Evolutionary conservation across 30 jellyfish, hydroid and myxozoan species (phyloP).

Genomic region (Chrysaora quinquecirrha): DNA sequence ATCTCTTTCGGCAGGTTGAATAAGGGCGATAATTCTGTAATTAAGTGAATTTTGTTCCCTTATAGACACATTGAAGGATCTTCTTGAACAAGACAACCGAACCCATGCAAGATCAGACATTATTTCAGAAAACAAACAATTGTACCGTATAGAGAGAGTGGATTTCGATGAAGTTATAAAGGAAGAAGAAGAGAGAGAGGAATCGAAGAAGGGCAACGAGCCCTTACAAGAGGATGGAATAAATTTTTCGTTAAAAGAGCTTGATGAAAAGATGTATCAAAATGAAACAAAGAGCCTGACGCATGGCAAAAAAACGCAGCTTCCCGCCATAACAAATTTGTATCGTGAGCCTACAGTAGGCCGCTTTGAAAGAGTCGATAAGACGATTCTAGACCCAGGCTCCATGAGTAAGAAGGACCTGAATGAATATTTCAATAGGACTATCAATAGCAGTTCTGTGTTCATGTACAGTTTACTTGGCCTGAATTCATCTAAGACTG

Average conservation of each 20-base stretch:
- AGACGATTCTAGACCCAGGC: conserved; percentile 63
- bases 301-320: background rate
- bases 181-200: background rate
- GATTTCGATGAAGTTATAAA: conserved; percentile 49
- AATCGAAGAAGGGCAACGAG: background rate
- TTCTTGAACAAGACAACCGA: conserved; percentile 31
- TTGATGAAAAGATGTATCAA: background rate
- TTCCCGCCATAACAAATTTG: background rate
- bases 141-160: conserved; percentile 47
- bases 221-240: background rate
- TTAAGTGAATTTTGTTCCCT: too few relatives aligned
- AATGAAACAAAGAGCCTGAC: background rate
- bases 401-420: conserved; percentile 39
- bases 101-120: background rate
- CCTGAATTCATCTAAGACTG: background rate
- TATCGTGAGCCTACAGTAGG: background rate
- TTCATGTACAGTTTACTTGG: conserved; percentile 14
- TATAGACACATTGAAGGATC: conserved; percentile 49
- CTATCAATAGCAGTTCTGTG: conserved; percentile 28
- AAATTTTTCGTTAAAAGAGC: background rate
- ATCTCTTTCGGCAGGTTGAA: too few relatives aligned
- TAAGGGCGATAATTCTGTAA: too few relatives aligned
- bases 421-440: conserved; percentile 23
- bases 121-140: background rate
- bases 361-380: conserved; percentile 54